Percentiles rank a stretch among this genome's conserved stretches.
Conservation (phyloP, 2,113 vertebrate species). For the Phrynosoma platyrhinos region DNA sequence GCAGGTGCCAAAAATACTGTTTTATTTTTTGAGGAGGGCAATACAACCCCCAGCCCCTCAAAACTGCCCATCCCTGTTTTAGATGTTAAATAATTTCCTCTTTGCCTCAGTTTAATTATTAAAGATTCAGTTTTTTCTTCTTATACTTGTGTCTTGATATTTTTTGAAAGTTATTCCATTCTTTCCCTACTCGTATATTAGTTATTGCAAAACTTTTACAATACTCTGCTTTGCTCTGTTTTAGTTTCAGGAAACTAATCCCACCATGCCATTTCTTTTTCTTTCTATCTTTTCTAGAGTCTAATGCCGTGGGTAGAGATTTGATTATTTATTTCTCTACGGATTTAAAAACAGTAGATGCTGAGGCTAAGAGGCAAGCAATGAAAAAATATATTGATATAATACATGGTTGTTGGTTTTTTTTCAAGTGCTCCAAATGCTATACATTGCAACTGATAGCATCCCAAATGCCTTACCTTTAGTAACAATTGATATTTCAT, state of each 20-base stretch:
- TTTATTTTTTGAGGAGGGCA: too few species aligned
- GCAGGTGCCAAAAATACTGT: too few species aligned
- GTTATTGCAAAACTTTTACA: neutral
- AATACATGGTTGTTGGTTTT: neutral
- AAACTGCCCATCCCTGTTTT: neutral
- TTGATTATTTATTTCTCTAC: neutral
- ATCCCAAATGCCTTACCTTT: slow-evolving; percentile 81
- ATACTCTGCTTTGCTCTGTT: neutral
- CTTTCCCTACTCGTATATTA: neutral
- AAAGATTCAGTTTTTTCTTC: neutral
- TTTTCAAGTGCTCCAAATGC: neutral
- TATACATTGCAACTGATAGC: neutral
- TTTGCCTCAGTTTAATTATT: neutral
- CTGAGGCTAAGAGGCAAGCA: neutral
- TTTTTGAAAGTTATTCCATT: neutral
- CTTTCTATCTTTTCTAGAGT: neutral
- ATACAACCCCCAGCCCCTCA: too few species aligned
- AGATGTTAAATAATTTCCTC: neutral
- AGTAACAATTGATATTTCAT: slow-evolving; percentile 98
- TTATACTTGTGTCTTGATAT: neutral
- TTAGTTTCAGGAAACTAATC: neutral
- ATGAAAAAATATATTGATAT: too few species aligned
- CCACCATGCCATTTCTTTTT: neutral
- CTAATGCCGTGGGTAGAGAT: neutral
- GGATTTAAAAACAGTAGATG: neutral